These are phyloP conservation scores for Hypena proboscidalis DNA, from an alignment of 2,888 invertebrate species.

Conservation along the genomic window DNA sequence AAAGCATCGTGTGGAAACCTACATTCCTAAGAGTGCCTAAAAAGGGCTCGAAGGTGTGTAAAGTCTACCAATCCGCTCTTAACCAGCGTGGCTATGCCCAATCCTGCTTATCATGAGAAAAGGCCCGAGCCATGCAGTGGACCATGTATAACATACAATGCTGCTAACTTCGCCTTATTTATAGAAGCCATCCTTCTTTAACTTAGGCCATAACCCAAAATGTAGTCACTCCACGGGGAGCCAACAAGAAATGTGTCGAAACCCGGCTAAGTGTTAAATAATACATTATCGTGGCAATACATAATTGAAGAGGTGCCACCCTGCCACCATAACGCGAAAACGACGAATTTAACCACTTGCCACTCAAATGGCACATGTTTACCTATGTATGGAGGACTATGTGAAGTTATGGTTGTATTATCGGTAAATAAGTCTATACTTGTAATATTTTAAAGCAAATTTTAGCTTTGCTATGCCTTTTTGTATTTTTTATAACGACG, in stretches of 20 bases:
- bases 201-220: conserved; percentile 44
- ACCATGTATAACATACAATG: too few species aligned
- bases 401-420: background rate
- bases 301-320: conserved; percentile 68
- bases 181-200: conserved; percentile 6
- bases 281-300: conserved; percentile 77
- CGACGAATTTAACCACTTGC: conserved; percentile 44
- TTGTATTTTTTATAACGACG: too few species aligned
- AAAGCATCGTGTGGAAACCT: too few species aligned
- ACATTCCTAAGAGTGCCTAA: too few species aligned
- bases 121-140: too few species aligned
- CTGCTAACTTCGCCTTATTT: background rate
- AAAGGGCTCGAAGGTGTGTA: too few species aligned
- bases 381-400: conserved; percentile 22
- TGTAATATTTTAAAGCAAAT: background rate
- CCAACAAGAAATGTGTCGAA: conserved; percentile 72
- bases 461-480: too few species aligned
- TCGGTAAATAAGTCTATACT: background rate
- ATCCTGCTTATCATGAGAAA: too few species aligned
- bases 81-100: too few species aligned
- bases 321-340: conserved; percentile 44
- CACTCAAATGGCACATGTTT: conserved; percentile 41
- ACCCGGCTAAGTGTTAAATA: conserved; percentile 77
- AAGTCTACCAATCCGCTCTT: too few species aligned
- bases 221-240: conserved; percentile 66